These are phyloP conservation scores for Nannoperca australis DNA, from an alignment of 2,797 vertebrate genomes.

Conservation along the genomic window DNA sequence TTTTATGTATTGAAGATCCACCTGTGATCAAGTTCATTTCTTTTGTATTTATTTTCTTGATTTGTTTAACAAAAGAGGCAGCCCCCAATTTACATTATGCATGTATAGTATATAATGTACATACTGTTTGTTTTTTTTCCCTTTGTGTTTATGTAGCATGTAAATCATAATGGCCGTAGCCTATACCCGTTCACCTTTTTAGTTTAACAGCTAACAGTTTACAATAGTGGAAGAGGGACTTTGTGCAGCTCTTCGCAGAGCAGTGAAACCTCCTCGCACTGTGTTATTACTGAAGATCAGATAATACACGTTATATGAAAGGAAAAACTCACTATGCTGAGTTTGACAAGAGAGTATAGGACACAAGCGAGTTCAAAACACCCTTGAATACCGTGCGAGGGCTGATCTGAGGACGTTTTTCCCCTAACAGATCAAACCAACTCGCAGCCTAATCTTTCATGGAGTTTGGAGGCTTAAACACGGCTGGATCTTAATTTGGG, in stretches of 20 bases:
- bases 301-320: conserved; percentile 42
- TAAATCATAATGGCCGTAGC: conserved; percentile 68
- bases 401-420: conserved; percentile 25
- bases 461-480: conserved; percentile 16
- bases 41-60: conserved; percentile 89
- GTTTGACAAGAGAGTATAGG: conserved; percentile 21
- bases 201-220: conserved; percentile 61
- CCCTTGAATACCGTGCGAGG: conserved; percentile 26
- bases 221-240: conserved; percentile 49
- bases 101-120: conserved; percentile 94
- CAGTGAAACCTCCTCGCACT: conserved; percentile 39
- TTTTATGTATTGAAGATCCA: conserved; percentile 80
- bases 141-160: conserved; percentile 76
- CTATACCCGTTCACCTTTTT: conserved; percentile 65
- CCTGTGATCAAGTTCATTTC: conserved; percentile 69
- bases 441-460: conserved; percentile 10
- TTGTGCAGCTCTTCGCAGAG: conserved; percentile 41
- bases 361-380: conserved; percentile 24
- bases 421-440: conserved; percentile 25
- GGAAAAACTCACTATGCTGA: conserved; percentile 29
- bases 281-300: conserved; percentile 45
- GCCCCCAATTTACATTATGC: conserved; percentile 79
- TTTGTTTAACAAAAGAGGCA: conserved; percentile 81
- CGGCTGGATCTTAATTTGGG: conserved; percentile 40
- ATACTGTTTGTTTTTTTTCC: conserved; percentile 80